phyloP scores from a whole-genome alignment of 1,140 invertebrate genomes.

The Halictus rubicundus region DNA sequence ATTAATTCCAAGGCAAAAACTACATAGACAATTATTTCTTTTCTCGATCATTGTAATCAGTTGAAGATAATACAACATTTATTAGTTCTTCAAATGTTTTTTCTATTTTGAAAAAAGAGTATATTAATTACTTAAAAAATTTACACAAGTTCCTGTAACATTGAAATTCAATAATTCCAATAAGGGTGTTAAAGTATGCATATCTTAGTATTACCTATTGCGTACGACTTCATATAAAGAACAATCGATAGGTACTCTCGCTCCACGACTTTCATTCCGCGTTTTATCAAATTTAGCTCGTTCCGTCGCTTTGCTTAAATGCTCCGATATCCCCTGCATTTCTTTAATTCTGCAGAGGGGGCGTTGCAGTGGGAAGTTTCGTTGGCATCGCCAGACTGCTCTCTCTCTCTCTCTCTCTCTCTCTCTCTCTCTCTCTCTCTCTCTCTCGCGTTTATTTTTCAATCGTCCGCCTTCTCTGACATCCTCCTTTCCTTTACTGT shows the following conservation, averaged over 20 bases:
- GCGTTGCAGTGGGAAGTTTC: constrained; percentile 60
- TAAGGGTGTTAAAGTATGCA: too few relatives aligned
- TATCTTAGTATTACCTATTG: too few relatives aligned
- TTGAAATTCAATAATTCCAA: too few relatives aligned
- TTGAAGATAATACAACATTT: too few relatives aligned
- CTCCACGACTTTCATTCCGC: constrained; percentile 18
- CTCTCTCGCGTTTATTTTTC: constrained; percentile 55
- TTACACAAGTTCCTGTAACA: too few relatives aligned
- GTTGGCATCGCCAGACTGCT: constrained; percentile 51
- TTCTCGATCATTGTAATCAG: too few relatives aligned
- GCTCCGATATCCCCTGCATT: constrained; percentile 3
- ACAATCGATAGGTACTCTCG: constrained; percentile 20
- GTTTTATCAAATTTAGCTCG: constrained; percentile 28
- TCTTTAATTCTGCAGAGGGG: constrained; percentile 45
- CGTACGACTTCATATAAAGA: neutral
- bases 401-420: neutral
- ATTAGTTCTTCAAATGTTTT: too few relatives aligned
- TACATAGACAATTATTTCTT: too few relatives aligned
- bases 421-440: constrained; percentile 1
- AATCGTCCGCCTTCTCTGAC: constrained; percentile 25
- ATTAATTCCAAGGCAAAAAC: too few relatives aligned
- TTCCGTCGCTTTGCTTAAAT: neutral
- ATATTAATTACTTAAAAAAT: too few relatives aligned
- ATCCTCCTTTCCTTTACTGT: constrained; percentile 30
- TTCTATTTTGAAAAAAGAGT: too few relatives aligned